Base-by-base conservation (phyloP, 2,888 invertebrate genomes). In the Fissipunctia ypsillon region DNA sequence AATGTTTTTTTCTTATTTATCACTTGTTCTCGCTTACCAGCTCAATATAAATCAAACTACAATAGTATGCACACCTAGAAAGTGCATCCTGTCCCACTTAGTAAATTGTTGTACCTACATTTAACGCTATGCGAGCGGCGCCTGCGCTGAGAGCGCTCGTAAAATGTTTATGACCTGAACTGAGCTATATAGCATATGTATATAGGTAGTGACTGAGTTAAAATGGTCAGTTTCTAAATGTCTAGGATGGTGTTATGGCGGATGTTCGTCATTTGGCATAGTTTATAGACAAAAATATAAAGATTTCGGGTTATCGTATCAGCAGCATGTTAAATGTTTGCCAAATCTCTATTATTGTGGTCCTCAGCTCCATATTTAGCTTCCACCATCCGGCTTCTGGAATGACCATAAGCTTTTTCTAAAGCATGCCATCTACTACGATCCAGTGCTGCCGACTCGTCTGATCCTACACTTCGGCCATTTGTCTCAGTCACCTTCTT, bases 61-160 rank as follows among this genome's bases (percentile, higher is more conserved):
- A 69, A 35, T n/a, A 38, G 19, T 31, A 31, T 7, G 19, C 41
- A 14, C 16, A 45, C 25, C 22, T 61, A 76, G 81, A 81, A 73
- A 81, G 63, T 82, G 65, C 56, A 80, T 81, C 71, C 60, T 81
- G 76, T 81, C 72, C 77, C 52, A 80, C 72, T 69, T 81, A 81
- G 43, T 45, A 66, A 72, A 77, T 66, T 9, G 54, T 64, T 57
- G 67, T 31, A 64, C n/a, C n/a, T n/a, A n/a, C 50, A 69, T 78
- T 78, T 74, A 73, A 57, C 66, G 38, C 71, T 35, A 16, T 31
- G 76, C 61, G 68, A 72, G 66, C 68, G 57, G 74, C 74, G 73
- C 74, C 48, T 63, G 66, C 28, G 50, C 69, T 31, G 38, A 68
- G 57, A 73, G 64, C n/a, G 79, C 28, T 80, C 80, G 69, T 81